Percentiles rank a stretch among this genome's conserved stretches.
Evolutionary conservation across 2,888 invertebrate genomes (phyloP).

Genomic region (Andrena camellia): DNA sequence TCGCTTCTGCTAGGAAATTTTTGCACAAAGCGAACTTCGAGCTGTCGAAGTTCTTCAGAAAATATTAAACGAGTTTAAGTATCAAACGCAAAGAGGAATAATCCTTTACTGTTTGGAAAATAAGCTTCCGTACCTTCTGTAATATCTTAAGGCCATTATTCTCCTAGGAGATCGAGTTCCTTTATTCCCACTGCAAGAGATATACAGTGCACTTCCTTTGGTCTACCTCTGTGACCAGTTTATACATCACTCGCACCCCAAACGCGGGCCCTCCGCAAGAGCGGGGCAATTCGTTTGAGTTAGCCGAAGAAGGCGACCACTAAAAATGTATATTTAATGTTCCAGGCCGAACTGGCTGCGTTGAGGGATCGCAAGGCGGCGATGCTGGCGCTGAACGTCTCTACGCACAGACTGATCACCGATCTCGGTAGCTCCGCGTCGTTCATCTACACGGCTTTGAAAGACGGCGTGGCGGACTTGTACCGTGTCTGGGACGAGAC

Average conservation of each 20-base stretch:
- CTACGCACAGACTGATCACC: constrained; percentile 86
- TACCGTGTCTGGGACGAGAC: constrained; percentile 90
- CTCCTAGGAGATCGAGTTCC: constrained; percentile 38
- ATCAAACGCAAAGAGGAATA: too few species aligned
- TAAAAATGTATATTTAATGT: constrained; percentile 83
- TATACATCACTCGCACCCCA: constrained; percentile 74
- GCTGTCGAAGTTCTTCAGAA: too few species aligned
- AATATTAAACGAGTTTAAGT: too few species aligned
- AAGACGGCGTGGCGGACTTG: constrained; percentile 89
- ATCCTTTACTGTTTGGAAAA: too few species aligned
- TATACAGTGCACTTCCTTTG: constrained; percentile 42
- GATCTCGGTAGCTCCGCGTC: constrained; percentile 86
- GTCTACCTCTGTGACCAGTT: constrained; percentile 66
- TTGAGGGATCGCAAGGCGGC: constrained; percentile 87
- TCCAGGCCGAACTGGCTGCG: constrained; percentile 88
- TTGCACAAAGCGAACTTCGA: too few species aligned
- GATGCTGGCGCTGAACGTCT: constrained; percentile 88
- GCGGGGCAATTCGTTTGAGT: constrained; percentile 82
- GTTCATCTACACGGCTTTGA: constrained; percentile 86
- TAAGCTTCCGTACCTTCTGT: too few species aligned
- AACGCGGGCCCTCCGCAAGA: constrained; percentile 46
- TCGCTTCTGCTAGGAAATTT: too few species aligned
- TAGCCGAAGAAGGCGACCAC: constrained; percentile 73
- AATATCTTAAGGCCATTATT: neutral
- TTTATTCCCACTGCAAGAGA: constrained; percentile 38